Evolutionary conservation across 2,113 vertebrate species (phyloP).

Genomic region (Acinonyx jubatus): DNA sequence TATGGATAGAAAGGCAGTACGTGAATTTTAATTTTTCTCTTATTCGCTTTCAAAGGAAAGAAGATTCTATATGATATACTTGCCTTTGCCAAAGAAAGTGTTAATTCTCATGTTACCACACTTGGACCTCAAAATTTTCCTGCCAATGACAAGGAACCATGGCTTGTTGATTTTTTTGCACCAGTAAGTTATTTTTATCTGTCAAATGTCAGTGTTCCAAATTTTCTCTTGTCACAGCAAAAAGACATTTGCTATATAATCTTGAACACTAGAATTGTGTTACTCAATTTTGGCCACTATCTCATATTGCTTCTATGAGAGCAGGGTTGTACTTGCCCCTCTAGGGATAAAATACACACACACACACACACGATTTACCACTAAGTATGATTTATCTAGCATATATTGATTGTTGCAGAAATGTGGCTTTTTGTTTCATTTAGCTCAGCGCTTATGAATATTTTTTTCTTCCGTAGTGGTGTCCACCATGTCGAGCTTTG

Average conservation of each 20-base stretch:
- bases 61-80: slow-evolving; percentile 95
- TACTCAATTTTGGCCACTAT: background rate
- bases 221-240: background rate
- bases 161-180: slow-evolving; percentile 99
- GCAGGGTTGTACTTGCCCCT: background rate
- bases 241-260: slow-evolving; percentile 2
- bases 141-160: slow-evolving; percentile 93
- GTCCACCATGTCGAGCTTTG: slow-evolving; percentile 95
- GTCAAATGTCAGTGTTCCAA: background rate
- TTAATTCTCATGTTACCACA: slow-evolving; percentile 94
- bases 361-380: background rate
- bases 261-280: background rate
- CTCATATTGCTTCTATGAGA: background rate
- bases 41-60: slow-evolving; percentile 88
- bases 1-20: background rate
- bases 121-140: slow-evolving; percentile 97
- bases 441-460: background rate
- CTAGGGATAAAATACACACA: background rate
- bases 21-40: slow-evolving; percentile 65
- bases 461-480: slow-evolving; percentile 90
- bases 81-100: slow-evolving; percentile 97
- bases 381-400: background rate
- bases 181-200: slow-evolving; percentile 88
- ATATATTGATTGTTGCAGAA: slow-evolving; percentile 5
- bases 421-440: background rate